These are phyloP conservation scores for Pammene aurita DNA, from an alignment of 2,888 invertebrate species.

Conservation along the genomic window DNA sequence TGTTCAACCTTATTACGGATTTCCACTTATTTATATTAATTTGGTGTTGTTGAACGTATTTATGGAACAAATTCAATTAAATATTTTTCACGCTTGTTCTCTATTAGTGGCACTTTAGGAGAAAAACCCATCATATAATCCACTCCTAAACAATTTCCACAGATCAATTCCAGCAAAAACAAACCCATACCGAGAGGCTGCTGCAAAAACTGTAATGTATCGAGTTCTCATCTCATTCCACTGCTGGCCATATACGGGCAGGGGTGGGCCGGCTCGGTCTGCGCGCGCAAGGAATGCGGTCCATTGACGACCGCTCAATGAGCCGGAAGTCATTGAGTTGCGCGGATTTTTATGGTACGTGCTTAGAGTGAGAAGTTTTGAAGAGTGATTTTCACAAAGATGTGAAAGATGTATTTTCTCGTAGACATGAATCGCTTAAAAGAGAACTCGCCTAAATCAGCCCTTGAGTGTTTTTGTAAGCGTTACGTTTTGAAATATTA, in stretches of 20 bases:
- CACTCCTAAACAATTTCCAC: slow-evolving; percentile 22
- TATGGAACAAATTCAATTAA: too few species aligned
- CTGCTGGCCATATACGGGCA: slow-evolving; percentile 51
- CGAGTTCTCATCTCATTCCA: slow-evolving; percentile 54
- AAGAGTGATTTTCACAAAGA: slow-evolving; percentile 16
- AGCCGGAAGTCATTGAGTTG: slow-evolving; percentile 42
- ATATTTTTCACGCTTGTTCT: too few species aligned
- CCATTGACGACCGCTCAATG: slow-evolving; percentile 61
- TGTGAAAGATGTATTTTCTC: slow-evolving; percentile 6
- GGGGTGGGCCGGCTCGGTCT: slow-evolving; percentile 47
- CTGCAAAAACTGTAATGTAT: slow-evolving; percentile 35
- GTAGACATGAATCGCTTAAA: background rate
- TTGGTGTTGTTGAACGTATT: too few species aligned
- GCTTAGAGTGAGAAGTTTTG: slow-evolving; percentile 21
- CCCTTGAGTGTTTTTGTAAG: too few species aligned
- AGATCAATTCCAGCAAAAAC: slow-evolving; percentile 28
- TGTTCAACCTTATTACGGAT: too few species aligned
- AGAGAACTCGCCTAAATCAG: too few species aligned
- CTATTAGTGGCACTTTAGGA: background rate
- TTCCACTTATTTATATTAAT: too few species aligned
- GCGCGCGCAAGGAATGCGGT: slow-evolving; percentile 58
- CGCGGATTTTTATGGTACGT: slow-evolving; percentile 33
- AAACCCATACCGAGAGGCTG: slow-evolving; percentile 6
- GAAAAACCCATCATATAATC: slow-evolving; percentile 16
- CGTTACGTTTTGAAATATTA: too few species aligned